Evolutionary conservation across 2,113 vertebrate genomes (phyloP).

Genomic region (Lichenostomus cassidix): DNA sequence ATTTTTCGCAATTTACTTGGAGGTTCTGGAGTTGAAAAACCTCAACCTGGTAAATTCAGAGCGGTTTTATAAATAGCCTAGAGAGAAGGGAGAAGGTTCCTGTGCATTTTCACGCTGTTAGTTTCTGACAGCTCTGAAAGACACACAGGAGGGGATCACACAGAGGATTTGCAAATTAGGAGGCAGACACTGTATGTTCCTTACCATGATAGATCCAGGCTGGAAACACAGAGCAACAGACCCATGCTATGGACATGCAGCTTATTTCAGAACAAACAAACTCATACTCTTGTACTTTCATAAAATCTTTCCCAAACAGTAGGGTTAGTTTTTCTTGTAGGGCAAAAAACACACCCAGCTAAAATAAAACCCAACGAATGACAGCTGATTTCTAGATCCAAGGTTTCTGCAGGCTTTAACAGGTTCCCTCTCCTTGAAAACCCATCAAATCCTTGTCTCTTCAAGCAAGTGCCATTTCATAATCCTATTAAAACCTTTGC

Average conservation of each 20-base stretch:
- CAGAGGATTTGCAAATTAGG: not conserved
- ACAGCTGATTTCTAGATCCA: not conserved
- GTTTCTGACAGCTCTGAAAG: conserved; percentile 43
- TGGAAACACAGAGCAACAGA: not conserved
- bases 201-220: not conserved
- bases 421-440: not conserved
- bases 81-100: not conserved
- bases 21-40: not conserved
- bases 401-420: not conserved
- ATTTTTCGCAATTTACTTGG: not conserved
- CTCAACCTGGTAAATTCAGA: not conserved
- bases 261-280: not conserved
- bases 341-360: not conserved
- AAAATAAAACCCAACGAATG: not conserved
- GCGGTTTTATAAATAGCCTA: conserved; percentile 16
- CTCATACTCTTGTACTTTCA: not conserved
- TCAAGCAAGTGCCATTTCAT: conserved; percentile 30
- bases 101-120: not conserved
- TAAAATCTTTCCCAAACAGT: not conserved
- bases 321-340: not conserved
- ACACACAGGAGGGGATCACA: not conserved
- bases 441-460: not conserved
- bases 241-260: not conserved
- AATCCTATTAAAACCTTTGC: conserved; percentile 61
- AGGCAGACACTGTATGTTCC: not conserved